Evolutionary conservation across 1,140 invertebrate genomes (phyloP).

Genomic region (Monochamus saltuarius): DNA sequence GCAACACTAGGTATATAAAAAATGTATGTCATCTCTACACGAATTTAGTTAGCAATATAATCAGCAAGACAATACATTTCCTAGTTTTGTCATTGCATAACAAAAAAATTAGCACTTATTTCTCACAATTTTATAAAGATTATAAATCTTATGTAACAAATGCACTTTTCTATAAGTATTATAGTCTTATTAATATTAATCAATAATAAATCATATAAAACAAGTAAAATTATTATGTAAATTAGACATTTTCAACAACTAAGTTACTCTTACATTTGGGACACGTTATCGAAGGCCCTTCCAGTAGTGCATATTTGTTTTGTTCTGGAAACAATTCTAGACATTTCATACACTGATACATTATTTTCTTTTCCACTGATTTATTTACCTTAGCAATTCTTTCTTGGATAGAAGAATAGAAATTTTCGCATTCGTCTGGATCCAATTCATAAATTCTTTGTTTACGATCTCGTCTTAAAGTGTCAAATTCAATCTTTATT

Average conservation of each 20-base stretch:
- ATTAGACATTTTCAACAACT: constrained; percentile 53
- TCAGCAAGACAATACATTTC: too few relatives aligned
- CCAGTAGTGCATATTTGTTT: constrained; percentile 43
- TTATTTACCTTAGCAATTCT: constrained; percentile 54
- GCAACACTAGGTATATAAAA: too few relatives aligned
- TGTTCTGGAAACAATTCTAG: constrained; percentile 60
- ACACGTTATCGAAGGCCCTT: constrained; percentile 52
- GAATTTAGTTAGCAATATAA: too few relatives aligned
- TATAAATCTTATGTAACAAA: too few relatives aligned
- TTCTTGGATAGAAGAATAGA: constrained; percentile 41
- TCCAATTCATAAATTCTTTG: constrained; percentile 61
- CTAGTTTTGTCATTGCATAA: too few relatives aligned
- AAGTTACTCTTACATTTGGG: constrained; percentile 61
- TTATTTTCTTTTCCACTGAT: constrained; percentile 55
- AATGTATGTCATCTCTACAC: too few relatives aligned
- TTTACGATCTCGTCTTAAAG: constrained; percentile 57
- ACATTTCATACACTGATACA: constrained; percentile 66
- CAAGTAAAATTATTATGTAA: too few relatives aligned
- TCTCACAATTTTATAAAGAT: too few relatives aligned
- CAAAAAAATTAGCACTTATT: too few relatives aligned
- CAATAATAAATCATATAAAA: background rate
- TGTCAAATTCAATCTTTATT: constrained; percentile 64
- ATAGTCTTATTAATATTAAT: background rate
- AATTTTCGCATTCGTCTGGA: constrained; percentile 57
- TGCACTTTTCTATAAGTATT: too few relatives aligned